Conservation (phyloP, 2,888 invertebrate species). For the Leucoma salicis region DNA sequence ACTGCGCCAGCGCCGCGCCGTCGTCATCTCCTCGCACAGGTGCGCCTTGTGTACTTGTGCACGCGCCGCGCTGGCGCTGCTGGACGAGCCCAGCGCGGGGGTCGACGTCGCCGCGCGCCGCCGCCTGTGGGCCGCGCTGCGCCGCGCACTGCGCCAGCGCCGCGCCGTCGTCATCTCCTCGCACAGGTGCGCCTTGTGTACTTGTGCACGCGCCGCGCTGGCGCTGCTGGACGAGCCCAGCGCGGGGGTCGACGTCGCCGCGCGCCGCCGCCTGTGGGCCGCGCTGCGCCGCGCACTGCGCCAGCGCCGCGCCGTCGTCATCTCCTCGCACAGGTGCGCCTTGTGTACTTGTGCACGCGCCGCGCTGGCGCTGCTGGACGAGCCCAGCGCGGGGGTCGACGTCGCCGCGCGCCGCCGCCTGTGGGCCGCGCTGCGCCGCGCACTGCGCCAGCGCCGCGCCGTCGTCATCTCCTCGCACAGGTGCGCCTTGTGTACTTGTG, state of each 20-base stretch:
- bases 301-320: slow-evolving; percentile 80
- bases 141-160: slow-evolving; percentile 60
- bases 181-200: too few species aligned
- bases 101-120: slow-evolving; percentile 86
- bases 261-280: slow-evolving; percentile 84
- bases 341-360: slow-evolving; percentile 77
- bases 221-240: slow-evolving; percentile 90
- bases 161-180: slow-evolving; percentile 86
- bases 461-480: slow-evolving; percentile 87
- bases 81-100: slow-evolving; percentile 89
- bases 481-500: too few species aligned
- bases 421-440: slow-evolving; percentile 83
- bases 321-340: slow-evolving; percentile 89
- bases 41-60: too few species aligned
- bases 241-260: slow-evolving; percentile 86
- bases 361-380: slow-evolving; percentile 87
- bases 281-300: slow-evolving; percentile 77
- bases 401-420: slow-evolving; percentile 84
- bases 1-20: slow-evolving; percentile 68
- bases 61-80: slow-evolving; percentile 85
- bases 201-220: slow-evolving; percentile 80
- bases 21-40: slow-evolving; percentile 88
- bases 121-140: slow-evolving; percentile 84
- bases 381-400: slow-evolving; percentile 88
- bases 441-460: slow-evolving; percentile 69